These are phyloP conservation scores for Pollenia amentaria DNA, from an alignment of 2,888 invertebrate genomes.

Conservation along the genomic window DNA sequence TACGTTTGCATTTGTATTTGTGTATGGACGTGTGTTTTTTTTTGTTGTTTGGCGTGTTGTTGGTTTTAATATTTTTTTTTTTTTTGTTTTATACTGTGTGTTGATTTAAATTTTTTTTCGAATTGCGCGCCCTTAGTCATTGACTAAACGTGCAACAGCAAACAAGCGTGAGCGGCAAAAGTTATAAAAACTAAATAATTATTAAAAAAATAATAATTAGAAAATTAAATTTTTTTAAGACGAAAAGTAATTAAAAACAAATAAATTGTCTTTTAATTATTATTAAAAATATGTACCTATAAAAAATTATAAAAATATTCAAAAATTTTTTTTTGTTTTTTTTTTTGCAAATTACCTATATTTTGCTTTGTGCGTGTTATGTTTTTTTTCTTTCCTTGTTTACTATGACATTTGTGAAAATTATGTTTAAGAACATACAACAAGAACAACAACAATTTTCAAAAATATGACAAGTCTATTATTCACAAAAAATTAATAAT, in stretches of 20 bases:
- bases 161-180: conserved; percentile 71
- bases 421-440: conserved; percentile 39
- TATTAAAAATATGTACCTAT: background rate
- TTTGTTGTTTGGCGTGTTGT: conserved; percentile 3
- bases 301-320: background rate
- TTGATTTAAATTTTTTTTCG: conserved; percentile 83
- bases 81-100: conserved; percentile 74
- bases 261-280: background rate
- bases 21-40: conserved; percentile 6
- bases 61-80: conserved; percentile 56
- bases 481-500: conserved; percentile 24
- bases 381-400: conserved; percentile 28
- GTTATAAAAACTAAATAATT: conserved; percentile 3
- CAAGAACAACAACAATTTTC: conserved; percentile 34
- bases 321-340: conserved; percentile 2
- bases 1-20: conserved; percentile 77
- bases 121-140: conserved; percentile 84
- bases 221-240: conserved; percentile 27
- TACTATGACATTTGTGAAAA: conserved; percentile 51
- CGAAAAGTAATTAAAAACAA: conserved; percentile 33
- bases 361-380: conserved; percentile 8
- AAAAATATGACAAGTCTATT: conserved; percentile 53
- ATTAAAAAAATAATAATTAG: conserved; percentile 45
- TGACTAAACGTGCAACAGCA: conserved; percentile 81
- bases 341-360: background rate